These are phyloP conservation scores for Galagoides demidoff DNA, from an alignment of 2,797 vertebrate genomes.

Conservation along the genomic window DNA sequence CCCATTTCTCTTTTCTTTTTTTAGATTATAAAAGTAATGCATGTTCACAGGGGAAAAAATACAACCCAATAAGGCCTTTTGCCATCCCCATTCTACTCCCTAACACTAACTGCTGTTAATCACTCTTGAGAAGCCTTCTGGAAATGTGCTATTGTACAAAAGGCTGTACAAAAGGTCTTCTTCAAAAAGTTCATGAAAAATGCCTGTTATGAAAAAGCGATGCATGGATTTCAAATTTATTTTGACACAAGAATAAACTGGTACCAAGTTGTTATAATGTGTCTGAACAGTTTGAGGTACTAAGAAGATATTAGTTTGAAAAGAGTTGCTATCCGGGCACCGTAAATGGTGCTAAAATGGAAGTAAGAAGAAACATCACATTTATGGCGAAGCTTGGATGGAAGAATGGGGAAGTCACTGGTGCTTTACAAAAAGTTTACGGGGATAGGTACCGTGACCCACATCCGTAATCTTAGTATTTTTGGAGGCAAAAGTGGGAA, in stretches of 20 bases:
- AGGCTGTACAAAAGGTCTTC: not conserved
- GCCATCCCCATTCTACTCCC: not conserved
- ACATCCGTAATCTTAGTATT: not conserved
- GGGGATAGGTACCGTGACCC: not conserved
- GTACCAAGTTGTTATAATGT: not conserved
- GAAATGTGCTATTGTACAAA: not conserved
- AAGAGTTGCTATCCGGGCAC: not conserved
- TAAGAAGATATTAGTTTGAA: not conserved
- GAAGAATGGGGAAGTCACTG: not conserved
- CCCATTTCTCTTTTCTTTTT: not conserved
- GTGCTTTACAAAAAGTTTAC: not conserved
- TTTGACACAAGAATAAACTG: not conserved
- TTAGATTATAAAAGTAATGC: not conserved
- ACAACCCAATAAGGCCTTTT: not conserved
- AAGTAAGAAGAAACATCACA: not conserved
- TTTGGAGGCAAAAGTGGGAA: not conserved
- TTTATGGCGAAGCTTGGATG: not conserved
- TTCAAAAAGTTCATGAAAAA: not conserved
- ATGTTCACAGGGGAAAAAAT: not conserved
- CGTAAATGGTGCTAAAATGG: not conserved
- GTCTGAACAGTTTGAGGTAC: not conserved
- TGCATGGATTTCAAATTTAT: not conserved
- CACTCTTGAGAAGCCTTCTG: not conserved
- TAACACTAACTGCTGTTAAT: not conserved
- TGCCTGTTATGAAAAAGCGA: not conserved